A percentile compares a stretch with the other conserved stretches of the same genome.
phyloP scores from a whole-genome alignment of 2,888 invertebrate genomes.

The Oscheius sp. region DNA sequence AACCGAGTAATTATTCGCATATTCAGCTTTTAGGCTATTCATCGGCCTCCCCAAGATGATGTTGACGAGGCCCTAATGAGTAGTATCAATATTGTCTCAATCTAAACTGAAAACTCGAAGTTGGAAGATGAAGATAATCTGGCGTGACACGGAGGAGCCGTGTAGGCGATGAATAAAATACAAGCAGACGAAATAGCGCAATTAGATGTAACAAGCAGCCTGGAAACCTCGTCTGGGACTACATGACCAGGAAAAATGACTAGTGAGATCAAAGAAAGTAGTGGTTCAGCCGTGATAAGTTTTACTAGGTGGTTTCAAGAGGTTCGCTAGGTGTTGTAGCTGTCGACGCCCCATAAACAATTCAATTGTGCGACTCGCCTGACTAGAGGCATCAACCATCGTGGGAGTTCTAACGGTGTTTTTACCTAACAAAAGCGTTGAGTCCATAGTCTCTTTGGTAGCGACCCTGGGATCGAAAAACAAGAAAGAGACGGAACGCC shows the following conservation, averaged over 20 bases:
- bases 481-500: too few relatives aligned
- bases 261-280: background rate
- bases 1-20: slow-evolving; percentile 34
- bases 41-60: slow-evolving; percentile 21
- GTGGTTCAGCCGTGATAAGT: background rate
- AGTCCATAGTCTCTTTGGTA: too few relatives aligned
- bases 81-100: background rate
- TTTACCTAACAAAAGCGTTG: too few relatives aligned
- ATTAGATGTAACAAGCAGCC: slow-evolving; percentile 30
- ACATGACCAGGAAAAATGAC: slow-evolving; percentile 15
- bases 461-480: too few relatives aligned
- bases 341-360: slow-evolving; percentile 30
- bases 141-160: background rate
- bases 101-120: background rate
- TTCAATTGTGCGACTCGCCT: slow-evolving; percentile 28
- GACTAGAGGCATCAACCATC: background rate
- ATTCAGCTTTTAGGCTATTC: slow-evolving; percentile 11
- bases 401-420: too few relatives aligned
- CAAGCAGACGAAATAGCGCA: slow-evolving; percentile 33
- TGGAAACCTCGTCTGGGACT: slow-evolving; percentile 10
- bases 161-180: slow-evolving; percentile 31
- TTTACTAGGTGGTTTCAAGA: background rate
- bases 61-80: slow-evolving; percentile 4
- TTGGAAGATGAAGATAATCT: background rate
- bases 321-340: slow-evolving; percentile 7